Evolutionary conservation across 2,888 invertebrate genomes (phyloP).

Genomic region (Pyrochroa serraticornis): DNA sequence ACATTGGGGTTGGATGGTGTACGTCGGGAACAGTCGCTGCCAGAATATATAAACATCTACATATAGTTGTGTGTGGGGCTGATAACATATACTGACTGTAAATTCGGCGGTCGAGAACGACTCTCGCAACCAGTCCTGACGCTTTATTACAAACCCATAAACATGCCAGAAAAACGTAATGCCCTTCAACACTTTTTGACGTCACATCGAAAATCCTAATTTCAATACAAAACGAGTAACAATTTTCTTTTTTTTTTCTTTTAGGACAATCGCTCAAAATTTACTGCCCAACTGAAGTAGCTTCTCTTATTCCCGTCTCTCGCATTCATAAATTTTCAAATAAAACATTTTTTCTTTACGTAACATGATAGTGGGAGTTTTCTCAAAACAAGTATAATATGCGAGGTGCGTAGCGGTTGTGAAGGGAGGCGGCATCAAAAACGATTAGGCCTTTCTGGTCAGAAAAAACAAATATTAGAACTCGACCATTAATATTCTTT

Average conservation of each 20-base stretch:
- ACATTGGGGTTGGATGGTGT: conserved; percentile 24
- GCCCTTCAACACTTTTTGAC: neutral
- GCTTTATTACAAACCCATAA: conserved; percentile 6
- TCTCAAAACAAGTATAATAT: too few species aligned
- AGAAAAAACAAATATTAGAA: too few species aligned
- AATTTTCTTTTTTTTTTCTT: neutral
- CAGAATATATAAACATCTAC: conserved; percentile 26
- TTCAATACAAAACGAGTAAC: neutral
- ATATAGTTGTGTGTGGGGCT: conserved; percentile 13
- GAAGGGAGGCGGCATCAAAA: too few species aligned
- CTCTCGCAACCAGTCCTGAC: conserved; percentile 6
- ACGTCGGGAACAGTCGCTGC: conserved; percentile 20
- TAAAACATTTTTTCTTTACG: too few species aligned
- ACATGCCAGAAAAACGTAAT: conserved; percentile 9
- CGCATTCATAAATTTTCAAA: conserved; percentile 4
- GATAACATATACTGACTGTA: conserved; percentile 26
- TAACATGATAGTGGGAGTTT: too few species aligned
- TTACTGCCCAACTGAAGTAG: neutral
- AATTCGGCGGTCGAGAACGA: conserved; percentile 12
- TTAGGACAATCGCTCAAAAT: neutral
- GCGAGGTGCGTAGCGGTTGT: too few species aligned
- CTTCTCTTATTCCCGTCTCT: neutral
- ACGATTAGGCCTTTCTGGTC: too few species aligned
- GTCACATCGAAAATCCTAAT: neutral
- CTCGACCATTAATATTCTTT: too few species aligned